phyloP scores from a whole-genome alignment of 2,797 vertebrate species.

The Peromyscus attwateri region DNA sequence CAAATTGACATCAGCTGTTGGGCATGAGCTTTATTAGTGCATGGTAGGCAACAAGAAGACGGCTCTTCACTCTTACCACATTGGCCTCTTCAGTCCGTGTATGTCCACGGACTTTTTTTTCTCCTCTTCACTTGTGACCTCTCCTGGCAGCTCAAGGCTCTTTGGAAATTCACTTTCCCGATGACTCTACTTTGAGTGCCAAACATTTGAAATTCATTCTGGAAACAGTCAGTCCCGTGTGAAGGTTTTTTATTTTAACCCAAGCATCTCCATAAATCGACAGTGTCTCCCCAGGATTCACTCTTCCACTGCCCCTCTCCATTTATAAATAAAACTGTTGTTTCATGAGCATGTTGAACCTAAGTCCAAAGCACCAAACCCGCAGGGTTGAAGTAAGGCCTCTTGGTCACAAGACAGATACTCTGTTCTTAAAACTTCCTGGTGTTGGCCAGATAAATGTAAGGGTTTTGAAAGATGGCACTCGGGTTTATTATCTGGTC shows the following conservation, averaged over 20 bases:
- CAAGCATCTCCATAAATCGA: background rate
- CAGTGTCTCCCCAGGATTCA: background rate
- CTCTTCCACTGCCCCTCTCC: background rate
- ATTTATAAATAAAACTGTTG: conserved; percentile 41
- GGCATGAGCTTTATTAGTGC: background rate
- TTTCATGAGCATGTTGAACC: conserved; percentile 18
- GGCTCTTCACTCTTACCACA: background rate
- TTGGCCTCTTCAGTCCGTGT: background rate
- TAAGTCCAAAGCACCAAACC: background rate
- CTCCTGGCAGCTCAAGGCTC: background rate
- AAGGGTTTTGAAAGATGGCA: background rate
- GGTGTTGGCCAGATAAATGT: background rate
- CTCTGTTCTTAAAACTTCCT: background rate
- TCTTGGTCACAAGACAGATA: background rate
- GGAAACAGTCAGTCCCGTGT: background rate
- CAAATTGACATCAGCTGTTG: background rate
- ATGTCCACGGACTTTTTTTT: background rate
- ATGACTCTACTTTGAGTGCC: background rate
- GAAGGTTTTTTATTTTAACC: conserved; percentile 23
- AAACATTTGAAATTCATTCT: background rate
- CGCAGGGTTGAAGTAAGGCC: background rate
- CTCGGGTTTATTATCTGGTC: background rate
- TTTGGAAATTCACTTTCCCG: background rate
- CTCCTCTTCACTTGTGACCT: background rate
- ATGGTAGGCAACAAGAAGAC: background rate